A percentile compares a stretch with the other conserved stretches of the same genome.
Evolutionary conservation across 2,888 invertebrate species (phyloP).

Genomic region (Dugesia japonica): DNA sequence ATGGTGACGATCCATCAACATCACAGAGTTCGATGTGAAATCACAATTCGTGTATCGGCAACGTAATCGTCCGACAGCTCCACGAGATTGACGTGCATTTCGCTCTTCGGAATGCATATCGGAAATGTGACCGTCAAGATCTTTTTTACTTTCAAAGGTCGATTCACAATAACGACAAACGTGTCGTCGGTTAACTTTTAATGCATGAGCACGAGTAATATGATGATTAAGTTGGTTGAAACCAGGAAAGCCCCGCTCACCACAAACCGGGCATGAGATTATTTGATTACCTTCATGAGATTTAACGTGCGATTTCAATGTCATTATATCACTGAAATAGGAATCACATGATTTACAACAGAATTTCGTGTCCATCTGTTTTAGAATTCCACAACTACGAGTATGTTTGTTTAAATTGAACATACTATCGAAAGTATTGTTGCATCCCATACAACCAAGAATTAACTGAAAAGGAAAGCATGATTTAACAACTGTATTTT

Average conservation of each 20-base stretch:
- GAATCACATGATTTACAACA: conserved; percentile 32
- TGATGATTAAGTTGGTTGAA: conserved; percentile 35
- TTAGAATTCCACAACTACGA: conserved; percentile 31
- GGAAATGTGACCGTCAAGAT: conserved; percentile 27
- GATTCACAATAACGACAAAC: conserved; percentile 34
- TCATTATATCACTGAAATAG: conserved; percentile 30
- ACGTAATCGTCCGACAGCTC: conserved; percentile 30
- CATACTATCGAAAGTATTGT: conserved; percentile 30
- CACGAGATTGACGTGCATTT: conserved; percentile 30
- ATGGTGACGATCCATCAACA: conserved; percentile 33
- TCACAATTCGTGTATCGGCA: conserved; percentile 33
- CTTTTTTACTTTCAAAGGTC: conserved; percentile 33
- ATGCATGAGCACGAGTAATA: conserved; percentile 34
- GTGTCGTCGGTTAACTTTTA: conserved; percentile 32
- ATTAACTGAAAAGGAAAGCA: background rate
- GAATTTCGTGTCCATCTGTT: conserved; percentile 32
- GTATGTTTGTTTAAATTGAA: conserved; percentile 34
- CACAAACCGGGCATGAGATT: conserved; percentile 34
- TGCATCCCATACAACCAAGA: conserved; percentile 33
- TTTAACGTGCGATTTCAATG: conserved; percentile 32
- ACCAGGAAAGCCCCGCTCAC: conserved; percentile 33
- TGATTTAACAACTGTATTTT: too few relatives aligned
- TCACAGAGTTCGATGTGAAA: conserved; percentile 33
- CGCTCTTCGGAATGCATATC: conserved; percentile 29
- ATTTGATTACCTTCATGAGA: conserved; percentile 33